Conservation (phyloP, 2,113 vertebrate genomes). For the Colossoma macropomum region DNA sequence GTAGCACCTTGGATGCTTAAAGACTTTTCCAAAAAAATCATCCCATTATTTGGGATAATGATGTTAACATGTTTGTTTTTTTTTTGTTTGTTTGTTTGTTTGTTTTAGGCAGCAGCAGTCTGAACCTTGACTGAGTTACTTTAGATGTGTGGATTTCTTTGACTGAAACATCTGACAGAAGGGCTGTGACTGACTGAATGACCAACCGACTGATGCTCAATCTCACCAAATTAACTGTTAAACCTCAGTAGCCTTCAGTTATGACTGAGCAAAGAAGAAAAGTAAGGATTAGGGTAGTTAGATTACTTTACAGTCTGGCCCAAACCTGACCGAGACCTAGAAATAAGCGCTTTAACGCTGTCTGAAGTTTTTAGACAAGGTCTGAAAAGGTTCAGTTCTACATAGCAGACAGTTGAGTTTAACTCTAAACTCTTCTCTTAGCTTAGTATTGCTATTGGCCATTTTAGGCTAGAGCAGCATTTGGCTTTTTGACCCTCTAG, state of each 20-base stretch:
- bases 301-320: not conserved
- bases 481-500: too few species aligned
- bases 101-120: not conserved
- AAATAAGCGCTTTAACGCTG: not conserved
- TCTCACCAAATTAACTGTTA: not conserved
- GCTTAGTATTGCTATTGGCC: not conserved
- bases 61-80: too few species aligned
- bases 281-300: too few species aligned
- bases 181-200: not conserved
- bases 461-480: too few species aligned
- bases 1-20: conserved; percentile 12
- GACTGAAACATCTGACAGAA: not conserved
- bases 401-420: not conserved
- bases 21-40: not conserved
- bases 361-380: not conserved
- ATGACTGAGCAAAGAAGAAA: not conserved
- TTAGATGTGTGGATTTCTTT: not conserved
- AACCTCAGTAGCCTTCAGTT: not conserved
- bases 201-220: not conserved
- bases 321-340: not conserved
- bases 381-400: not conserved
- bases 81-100: not conserved
- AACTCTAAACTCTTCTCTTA: not conserved
- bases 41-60: conserved; percentile 1
- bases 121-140: not conserved